Conservation (phyloP, 2,113 vertebrate genomes). For the Deroptyus accipitrinus region DNA sequence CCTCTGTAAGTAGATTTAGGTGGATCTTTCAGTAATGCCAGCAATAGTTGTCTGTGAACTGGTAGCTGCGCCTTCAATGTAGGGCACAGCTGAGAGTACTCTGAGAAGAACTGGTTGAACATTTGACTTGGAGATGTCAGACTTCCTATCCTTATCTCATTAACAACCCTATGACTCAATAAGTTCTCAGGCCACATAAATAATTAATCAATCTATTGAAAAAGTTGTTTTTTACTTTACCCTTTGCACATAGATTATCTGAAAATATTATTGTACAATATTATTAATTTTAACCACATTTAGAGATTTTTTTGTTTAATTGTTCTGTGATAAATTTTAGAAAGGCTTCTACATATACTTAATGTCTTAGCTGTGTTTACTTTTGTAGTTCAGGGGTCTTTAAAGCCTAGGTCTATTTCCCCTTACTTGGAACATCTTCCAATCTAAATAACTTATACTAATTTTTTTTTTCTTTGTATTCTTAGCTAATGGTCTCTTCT, state of each 20-base stretch:
- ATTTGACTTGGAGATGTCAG: slow-evolving; percentile 42
- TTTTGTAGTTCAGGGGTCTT: neutral
- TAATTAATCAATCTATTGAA: slow-evolving; percentile 41
- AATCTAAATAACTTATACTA: neutral
- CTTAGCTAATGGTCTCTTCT: neutral
- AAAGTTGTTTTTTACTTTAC: neutral
- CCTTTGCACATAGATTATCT: neutral
- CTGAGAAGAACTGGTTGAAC: neutral
- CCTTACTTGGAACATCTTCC: neutral
- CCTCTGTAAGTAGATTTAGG: neutral
- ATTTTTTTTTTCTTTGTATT: neutral
- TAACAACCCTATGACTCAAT: slow-evolving; percentile 45
- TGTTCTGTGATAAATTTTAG: neutral
- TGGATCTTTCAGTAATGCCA: neutral
- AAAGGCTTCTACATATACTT: neutral
- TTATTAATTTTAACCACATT: neutral
- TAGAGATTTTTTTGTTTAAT: neutral
- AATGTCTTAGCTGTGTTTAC: neutral
- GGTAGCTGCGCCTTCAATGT: slow-evolving; percentile 11
- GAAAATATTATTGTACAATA: neutral
- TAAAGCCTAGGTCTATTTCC: neutral
- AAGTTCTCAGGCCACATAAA: neutral
- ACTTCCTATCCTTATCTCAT: slow-evolving; percentile 57
- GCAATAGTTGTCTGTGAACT: neutral
- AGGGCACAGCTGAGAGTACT: slow-evolving; percentile 26